phyloP scores from a whole-genome alignment of 2,888 invertebrate species.

The Ectemnius lituratus region DNA sequence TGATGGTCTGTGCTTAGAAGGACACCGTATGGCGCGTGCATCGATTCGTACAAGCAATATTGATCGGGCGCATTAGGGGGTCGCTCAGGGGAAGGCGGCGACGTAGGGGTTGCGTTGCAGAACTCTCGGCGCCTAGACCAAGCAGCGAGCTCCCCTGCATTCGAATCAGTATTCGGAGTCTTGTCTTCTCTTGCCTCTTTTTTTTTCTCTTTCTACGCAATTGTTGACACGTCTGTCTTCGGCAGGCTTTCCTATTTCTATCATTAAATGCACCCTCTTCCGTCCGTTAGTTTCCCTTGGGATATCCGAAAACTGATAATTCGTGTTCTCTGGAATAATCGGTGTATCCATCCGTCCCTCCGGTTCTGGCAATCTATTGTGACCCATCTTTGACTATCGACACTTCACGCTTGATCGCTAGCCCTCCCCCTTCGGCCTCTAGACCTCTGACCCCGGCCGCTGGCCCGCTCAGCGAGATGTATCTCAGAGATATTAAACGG shows the following conservation, averaged over 20 bases:
- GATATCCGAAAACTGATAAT: slow-evolving; percentile 8
- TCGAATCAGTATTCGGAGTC: slow-evolving; percentile 33
- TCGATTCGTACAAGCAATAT: slow-evolving; percentile 64
- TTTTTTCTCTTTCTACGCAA: neutral
- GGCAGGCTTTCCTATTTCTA: neutral
- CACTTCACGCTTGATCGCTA: slow-evolving; percentile 70
- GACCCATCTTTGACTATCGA: slow-evolving; percentile 63
- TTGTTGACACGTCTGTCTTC: neutral
- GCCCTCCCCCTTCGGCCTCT: slow-evolving; percentile 42
- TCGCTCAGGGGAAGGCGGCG: slow-evolving; percentile 51
- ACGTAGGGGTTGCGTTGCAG: slow-evolving; percentile 40
- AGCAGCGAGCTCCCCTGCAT: slow-evolving; percentile 58
- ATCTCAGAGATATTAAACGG: slow-evolving; percentile 63
- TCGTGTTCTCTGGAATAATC: slow-evolving; percentile 12
- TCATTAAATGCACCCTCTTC: neutral
- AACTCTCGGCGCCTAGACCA: slow-evolving; percentile 42
- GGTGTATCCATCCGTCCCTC: slow-evolving; percentile 31
- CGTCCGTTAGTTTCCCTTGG: neutral
- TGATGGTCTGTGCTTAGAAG: slow-evolving; percentile 45
- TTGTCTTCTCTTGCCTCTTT: neutral
- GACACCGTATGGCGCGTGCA: slow-evolving; percentile 51
- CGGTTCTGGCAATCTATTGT: slow-evolving; percentile 34
- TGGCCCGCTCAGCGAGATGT: slow-evolving; percentile 58
- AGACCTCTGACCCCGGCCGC: neutral
- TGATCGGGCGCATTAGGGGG: slow-evolving; percentile 63